phyloP scores from a whole-genome alignment of 1,140 invertebrate genomes.

The Adelges cooleyi region DNA sequence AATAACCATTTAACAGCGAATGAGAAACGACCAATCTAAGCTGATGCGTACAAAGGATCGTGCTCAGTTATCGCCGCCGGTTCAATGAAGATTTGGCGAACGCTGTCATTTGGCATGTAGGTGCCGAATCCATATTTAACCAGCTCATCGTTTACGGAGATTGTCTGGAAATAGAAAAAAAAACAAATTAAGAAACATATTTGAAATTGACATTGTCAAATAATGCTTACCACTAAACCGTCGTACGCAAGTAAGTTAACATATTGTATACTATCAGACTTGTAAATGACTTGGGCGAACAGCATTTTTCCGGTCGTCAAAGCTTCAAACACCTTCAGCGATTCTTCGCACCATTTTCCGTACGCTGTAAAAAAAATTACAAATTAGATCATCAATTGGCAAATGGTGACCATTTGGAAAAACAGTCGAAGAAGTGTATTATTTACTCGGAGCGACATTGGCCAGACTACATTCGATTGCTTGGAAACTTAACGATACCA shows the following conservation, averaged over 20 bases:
- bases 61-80: background rate
- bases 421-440: too few relatives aligned
- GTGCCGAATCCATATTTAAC: background rate
- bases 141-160: conserved; percentile 13
- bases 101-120: background rate
- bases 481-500: conserved; percentile 88
- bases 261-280: conserved; percentile 17
- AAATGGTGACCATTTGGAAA: too few relatives aligned
- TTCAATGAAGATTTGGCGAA: background rate
- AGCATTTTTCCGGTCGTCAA: conserved; percentile 13
- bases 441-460: conserved; percentile 57
- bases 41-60: background rate
- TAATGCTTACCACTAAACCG: background rate
- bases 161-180: background rate
- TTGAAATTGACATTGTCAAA: too few relatives aligned
- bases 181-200: background rate
- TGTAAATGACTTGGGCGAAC: conserved; percentile 10
- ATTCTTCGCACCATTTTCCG: conserved; percentile 12
- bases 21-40: background rate
- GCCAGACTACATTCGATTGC: conserved; percentile 86
- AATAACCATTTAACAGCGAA: background rate
- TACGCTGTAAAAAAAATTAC: background rate
- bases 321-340: background rate
- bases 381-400: background rate
- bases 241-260: conserved; percentile 14